Conservation (phyloP, 2,113 vertebrate genomes). For the Scomber japonicus region DNA sequence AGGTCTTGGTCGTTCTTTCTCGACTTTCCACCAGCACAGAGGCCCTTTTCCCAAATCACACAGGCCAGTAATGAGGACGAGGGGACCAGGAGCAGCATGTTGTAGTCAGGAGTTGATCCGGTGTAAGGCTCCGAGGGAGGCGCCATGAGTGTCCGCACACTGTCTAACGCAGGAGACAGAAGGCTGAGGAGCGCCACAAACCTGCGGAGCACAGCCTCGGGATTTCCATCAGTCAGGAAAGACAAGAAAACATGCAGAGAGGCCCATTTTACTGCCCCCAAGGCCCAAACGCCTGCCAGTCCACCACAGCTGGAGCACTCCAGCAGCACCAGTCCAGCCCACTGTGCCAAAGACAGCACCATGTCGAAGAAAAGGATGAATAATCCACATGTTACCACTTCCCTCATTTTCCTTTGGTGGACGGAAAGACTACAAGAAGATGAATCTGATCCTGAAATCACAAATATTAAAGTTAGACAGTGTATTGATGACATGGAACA, state of each 20-base stretch:
- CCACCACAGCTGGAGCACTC: conserved; percentile 31
- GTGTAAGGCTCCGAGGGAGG: background rate
- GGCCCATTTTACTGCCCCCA: conserved; percentile 62
- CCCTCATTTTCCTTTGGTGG: conserved; percentile 28
- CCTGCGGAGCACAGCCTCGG: conserved; percentile 19
- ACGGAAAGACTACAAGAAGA: background rate
- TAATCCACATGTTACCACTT: background rate
- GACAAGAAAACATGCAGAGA: conserved; percentile 52
- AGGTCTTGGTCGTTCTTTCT: conserved; percentile 3
- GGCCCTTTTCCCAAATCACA: conserved; percentile 75
- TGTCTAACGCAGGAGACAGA: conserved; percentile 72
- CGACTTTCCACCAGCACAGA: conserved; percentile 23
- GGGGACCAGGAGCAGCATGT: conserved; percentile 34
- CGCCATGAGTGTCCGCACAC: background rate
- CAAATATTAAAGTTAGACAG: background rate
- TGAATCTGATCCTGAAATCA: conserved; percentile 20
- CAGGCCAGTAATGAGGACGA: conserved; percentile 62
- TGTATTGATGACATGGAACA: background rate
- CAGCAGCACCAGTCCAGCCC: conserved; percentile 45
- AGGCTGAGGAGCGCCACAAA: conserved; percentile 72
- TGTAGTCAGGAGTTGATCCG: conserved; percentile 43
- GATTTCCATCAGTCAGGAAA: conserved; percentile 6
- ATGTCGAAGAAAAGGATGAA: conserved; percentile 65
- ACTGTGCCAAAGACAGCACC: conserved; percentile 48
- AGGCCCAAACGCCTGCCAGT: conserved; percentile 71